Evolutionary conservation across 1,140 invertebrate species (phyloP).

Genomic region (Asobara japonica): DNA sequence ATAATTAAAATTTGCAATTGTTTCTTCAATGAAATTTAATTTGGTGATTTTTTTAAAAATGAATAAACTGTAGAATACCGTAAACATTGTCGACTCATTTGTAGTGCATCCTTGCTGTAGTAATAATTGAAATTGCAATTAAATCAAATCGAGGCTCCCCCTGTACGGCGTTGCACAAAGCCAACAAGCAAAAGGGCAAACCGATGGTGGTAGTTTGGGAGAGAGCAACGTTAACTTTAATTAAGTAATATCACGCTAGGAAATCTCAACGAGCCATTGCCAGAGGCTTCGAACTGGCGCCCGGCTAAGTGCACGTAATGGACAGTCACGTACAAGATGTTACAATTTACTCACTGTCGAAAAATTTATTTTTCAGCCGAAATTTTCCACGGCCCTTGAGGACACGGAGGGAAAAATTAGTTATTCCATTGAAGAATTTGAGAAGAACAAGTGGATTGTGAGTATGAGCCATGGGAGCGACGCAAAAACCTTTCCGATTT

Average conservation of each 20-base stretch:
- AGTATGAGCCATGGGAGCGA: no score
- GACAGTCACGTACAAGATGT: conserved; percentile 9
- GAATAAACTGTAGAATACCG: no score
- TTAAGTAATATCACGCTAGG: conserved; percentile 41
- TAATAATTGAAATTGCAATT: conserved; percentile 37
- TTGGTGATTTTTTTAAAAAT: no score
- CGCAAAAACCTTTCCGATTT: no score
- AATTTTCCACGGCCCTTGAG: background rate
- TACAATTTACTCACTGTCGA: background rate
- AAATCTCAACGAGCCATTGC: conserved; percentile 35
- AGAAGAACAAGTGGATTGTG: no score
- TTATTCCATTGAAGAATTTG: no score
- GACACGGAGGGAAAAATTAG: no score
- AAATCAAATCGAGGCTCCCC: conserved; percentile 33
- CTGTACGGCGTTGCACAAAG: conserved; percentile 19
- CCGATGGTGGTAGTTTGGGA: conserved; percentile 12
- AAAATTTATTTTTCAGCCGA: background rate
- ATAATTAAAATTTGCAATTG: no score
- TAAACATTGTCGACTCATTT: no score
- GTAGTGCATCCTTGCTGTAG: background rate
- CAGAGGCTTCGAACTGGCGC: conserved; percentile 33
- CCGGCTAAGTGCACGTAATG: background rate
- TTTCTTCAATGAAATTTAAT: no score
- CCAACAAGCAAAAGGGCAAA: conserved; percentile 30
- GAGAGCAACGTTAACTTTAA: conserved; percentile 38